Base-by-base conservation (phyloP, 2,113 vertebrate species). In the Pipra filicauda region DNA sequence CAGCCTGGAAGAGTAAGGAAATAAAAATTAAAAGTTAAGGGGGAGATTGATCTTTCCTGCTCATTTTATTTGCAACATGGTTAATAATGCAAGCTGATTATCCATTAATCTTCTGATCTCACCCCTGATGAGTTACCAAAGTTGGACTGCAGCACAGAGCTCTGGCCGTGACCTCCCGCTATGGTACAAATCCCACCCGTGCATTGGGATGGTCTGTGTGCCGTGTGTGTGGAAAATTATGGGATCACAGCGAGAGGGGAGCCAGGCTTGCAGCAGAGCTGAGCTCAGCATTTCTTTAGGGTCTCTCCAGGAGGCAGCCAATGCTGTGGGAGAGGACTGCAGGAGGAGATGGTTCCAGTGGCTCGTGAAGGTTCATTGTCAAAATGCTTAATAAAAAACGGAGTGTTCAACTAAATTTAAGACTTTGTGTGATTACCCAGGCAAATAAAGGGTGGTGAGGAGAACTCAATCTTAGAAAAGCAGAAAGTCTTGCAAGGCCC, bases 81-180 rank as follows among this genome's bases (percentile, higher is more conserved):
- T 94, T 87, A 81, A 89, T 87, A 78, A 69, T 55, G 70, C 77
- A 85, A 49, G 22, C 30, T 57, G 58, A 79, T 94, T 82, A 82
- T 27, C 85, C 74, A 67, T 88, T 91, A 75, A 78, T 74, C 73
- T 65, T 94, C 85, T 69, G 84, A 71, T 91, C 66, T 84, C 59
- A 7, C n/a, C 55, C 88, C 51, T 67, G 87, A 27, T 62, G 58
- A 72, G 61, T 78, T 59, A 22, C 41, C 43, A 37, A 86, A 16
- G 77, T 87, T 57, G 70, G 51, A 7, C 37, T 71, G 51, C 37
- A 54, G 67, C 55, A n/a, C 11, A 1, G 65, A 69, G 64, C 66
- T 82, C 37, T 71, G 39, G 9, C 76, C 3, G 1, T 28, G 83
- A 64, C 33, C 33, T 80, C 59, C 66, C 35, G 79, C 69, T 66